A percentile compares a stretch with the other conserved stretches of the same genome.
These are phyloP conservation scores for Chloroceryle aenea DNA, from an alignment of 2,113 vertebrate species.

Conservation along the genomic window DNA sequence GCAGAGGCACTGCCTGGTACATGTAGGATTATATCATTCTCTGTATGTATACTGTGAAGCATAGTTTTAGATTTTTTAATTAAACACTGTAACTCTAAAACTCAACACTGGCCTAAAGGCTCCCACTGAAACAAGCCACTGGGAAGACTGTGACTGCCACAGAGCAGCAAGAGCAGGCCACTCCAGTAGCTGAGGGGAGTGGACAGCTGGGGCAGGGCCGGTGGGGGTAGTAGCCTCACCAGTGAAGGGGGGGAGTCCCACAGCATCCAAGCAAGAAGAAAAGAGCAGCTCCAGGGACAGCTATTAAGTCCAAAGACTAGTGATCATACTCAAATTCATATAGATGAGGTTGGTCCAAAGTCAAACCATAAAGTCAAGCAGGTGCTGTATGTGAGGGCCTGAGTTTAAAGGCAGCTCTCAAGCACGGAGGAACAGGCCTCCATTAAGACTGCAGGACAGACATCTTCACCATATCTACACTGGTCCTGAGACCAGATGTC, in stretches of 20 bases:
- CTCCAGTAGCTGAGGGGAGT: not conserved
- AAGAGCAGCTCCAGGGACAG: not conserved
- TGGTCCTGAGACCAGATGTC: not conserved
- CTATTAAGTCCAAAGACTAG: not conserved
- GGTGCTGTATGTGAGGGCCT: accelerated
- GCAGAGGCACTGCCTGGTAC: not conserved
- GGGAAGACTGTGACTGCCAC: not conserved
- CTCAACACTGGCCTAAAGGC: not conserved
- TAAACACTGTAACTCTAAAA: not conserved
- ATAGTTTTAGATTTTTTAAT: not conserved
- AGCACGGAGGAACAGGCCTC: not conserved
- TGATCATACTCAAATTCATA: not conserved
- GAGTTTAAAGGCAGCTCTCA: not conserved
- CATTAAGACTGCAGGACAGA: not conserved
- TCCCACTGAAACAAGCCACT: not conserved
- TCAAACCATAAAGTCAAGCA: not conserved
- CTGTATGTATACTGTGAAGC: not conserved
- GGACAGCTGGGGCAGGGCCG: not conserved
- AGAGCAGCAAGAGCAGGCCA: not conserved
- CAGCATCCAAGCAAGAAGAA: not conserved
- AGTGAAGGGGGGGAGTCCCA: accelerated
- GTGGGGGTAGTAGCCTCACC: not conserved
- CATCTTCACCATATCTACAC: not conserved
- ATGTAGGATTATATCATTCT: not conserved
- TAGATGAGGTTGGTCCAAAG: not conserved